Conservation (phyloP, 2,797 vertebrate genomes). For the Tokudaia tokunoshimensis region DNA sequence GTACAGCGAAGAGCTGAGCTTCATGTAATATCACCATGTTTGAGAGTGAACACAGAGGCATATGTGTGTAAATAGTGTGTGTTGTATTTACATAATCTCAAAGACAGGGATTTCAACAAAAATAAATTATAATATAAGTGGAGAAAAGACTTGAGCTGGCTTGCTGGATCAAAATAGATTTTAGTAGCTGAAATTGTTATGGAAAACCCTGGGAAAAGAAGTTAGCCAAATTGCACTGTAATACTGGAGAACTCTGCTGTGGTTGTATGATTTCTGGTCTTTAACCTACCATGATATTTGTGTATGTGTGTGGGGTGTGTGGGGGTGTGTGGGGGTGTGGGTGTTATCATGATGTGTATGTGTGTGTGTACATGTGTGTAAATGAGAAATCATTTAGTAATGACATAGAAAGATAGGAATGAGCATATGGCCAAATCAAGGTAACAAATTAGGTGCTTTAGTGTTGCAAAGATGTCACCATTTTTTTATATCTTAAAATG, state of each 20-base stretch:
- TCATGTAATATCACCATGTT: fast-evolving
- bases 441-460: background rate
- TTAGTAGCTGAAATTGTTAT: background rate
- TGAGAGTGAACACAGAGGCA: fast-evolving
- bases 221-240: background rate
- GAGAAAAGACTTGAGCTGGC: background rate
- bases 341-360: too few relatives aligned
- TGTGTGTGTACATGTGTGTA: background rate
- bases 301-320: background rate
- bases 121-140: background rate
- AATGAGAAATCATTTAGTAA: too few relatives aligned
- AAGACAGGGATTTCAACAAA: background rate
- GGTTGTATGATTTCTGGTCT: background rate
- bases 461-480: background rate
- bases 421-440: background rate
- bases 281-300: fast-evolving
- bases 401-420: background rate
- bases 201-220: background rate
- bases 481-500: background rate
- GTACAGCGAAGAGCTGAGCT: background rate
- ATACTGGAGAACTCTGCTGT: background rate
- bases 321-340: background rate
- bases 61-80: background rate
- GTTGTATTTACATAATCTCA: background rate
- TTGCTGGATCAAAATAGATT: background rate